These are phyloP conservation scores for Solea solea DNA, from an alignment of 2,113 vertebrate species.

Conservation along the genomic window DNA sequence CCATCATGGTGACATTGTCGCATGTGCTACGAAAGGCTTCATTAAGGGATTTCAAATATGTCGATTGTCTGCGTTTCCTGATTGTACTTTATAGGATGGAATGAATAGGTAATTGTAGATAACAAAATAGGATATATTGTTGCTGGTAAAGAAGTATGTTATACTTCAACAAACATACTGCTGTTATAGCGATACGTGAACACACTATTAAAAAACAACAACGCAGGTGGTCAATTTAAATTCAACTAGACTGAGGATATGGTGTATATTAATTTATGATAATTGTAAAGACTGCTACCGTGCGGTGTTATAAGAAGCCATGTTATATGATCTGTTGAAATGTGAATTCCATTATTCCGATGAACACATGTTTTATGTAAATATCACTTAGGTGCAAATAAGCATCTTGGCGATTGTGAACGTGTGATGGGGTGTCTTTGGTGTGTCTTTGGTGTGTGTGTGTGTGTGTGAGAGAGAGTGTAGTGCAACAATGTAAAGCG, in stretches of 20 bases:
- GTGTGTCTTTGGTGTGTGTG: neutral
- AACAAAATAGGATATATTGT: neutral
- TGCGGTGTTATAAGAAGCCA: neutral
- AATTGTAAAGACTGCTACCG: too few relatives aligned
- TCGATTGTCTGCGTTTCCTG: neutral
- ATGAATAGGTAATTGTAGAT: too few relatives aligned
- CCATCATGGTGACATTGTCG: constrained; percentile 44
- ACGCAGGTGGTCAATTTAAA: too few relatives aligned
- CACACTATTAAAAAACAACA: too few relatives aligned
- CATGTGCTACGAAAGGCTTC: constrained; percentile 31
- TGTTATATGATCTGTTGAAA: neutral
- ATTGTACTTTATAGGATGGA: neutral
- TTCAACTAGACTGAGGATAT: too few relatives aligned
- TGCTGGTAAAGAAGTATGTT: too few relatives aligned
- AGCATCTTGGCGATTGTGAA: neutral
- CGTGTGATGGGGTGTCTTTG: neutral
- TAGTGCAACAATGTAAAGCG: neutral
- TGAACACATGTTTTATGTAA: neutral
- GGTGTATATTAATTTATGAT: too few relatives aligned
- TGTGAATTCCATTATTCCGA: constrained; percentile 3
- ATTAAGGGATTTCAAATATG: constrained; percentile 18
- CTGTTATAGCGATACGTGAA: too few relatives aligned
- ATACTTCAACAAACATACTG: too few relatives aligned
- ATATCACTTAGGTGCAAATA: neutral
- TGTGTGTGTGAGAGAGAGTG: too few relatives aligned